Base-by-base conservation (phyloP, 2,888 invertebrate species). In the Erebia ligea region DNA sequence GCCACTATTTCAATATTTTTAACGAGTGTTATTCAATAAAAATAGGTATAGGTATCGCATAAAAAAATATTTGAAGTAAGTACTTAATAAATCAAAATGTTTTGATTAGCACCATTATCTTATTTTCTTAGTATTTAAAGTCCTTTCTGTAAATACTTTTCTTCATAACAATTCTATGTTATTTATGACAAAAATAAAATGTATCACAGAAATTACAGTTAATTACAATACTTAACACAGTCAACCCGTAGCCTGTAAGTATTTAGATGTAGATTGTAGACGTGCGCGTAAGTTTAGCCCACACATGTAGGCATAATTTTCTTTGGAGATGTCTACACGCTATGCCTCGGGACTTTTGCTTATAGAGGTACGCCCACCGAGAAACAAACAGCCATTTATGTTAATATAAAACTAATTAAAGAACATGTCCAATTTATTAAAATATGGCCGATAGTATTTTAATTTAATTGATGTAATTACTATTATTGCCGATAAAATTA, bases 301-400 rank as follows among this genome's bases (percentile, higher is more conserved):
- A 87, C 88, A 88, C 89, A 87, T 75, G 86, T 78, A 72, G 88
- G 78, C 75, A 81, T 80, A 78, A 81, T 84, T 84, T 77, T 81
- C 80, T 82, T 79, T 80, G 82, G 83, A 21, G 61, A 8, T 25
- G 50, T 83, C 81, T 80, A 72, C 79, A 77, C 73, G 73, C 76
- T 78, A 76, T 72, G 89, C 88, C 87, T 76, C 79, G 76, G 81
- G 86, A 79, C 73, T 77, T 76, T 75, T 75, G 74, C 81, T 84
- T 34, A 82, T n/a, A 45, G 4, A 82, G 82, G 79, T 81, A 77
- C 86, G 81, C 86, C 86, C 83, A 82, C 72, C 66, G 25, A 72
- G 65, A 57, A 63, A 64, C 70, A 72, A 72, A 74, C 66, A 64
- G 48, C 50, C 45, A 19, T 57, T 70, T 73, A 64, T 67, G 59